Evolutionary conservation across 2,797 vertebrate species (phyloP).

Genomic region (Gambelia wislizenii): DNA sequence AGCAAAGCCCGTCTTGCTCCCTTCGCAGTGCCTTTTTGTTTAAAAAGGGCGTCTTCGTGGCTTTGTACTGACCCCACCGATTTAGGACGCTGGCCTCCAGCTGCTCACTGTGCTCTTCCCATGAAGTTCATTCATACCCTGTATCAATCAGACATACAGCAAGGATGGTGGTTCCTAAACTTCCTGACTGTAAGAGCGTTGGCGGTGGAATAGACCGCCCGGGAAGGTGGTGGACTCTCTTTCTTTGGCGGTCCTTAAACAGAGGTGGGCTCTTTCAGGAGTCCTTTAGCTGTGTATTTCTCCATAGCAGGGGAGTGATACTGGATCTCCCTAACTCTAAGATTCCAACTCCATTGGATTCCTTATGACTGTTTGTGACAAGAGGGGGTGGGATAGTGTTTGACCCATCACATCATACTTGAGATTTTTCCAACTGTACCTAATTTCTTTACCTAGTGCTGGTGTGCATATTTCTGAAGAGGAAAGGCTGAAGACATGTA

Average conservation of each 20-base stretch:
- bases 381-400: background rate
- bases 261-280: no score
- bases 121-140: background rate
- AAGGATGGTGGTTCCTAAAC: no score
- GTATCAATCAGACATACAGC: no score
- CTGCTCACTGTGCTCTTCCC: background rate
- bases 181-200: no score
- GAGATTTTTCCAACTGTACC: background rate
- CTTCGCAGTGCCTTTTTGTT: no score
- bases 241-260: no score
- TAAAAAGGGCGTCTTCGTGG: background rate
- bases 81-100: background rate
- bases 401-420: background rate
- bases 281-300: no score
- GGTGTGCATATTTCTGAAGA: background rate
- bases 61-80: background rate
- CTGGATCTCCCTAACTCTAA: no score
- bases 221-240: no score
- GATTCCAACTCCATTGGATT: no score
- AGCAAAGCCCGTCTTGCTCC: background rate
- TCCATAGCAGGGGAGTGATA: no score
- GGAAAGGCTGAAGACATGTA: background rate
- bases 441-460: background rate
- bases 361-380: background rate
- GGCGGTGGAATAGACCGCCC: no score